These are phyloP conservation scores for Drosophila imparisetae DNA, from an alignment of 2,888 invertebrate genomes.

Conservation along the genomic window DNA sequence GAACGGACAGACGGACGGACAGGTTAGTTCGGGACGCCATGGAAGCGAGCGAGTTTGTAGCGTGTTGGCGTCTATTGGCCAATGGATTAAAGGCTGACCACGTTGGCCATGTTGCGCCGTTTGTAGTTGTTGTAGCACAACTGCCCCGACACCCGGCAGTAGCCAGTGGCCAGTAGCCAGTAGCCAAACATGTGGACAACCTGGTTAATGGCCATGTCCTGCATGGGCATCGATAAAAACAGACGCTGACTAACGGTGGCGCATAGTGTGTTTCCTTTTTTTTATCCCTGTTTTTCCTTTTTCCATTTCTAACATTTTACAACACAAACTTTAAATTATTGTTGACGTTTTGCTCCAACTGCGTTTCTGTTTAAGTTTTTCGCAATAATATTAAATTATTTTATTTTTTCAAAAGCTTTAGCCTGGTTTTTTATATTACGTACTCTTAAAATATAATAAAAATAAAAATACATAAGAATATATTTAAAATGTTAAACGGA, in stretches of 20 bases:
- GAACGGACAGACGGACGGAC: background rate
- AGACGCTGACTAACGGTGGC: slow-evolving; percentile 34
- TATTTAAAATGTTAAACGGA: background rate
- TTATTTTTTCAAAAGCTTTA: background rate
- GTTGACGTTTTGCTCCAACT: background rate
- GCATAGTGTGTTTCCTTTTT: slow-evolving; percentile 6
- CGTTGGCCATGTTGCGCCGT: slow-evolving; percentile 43
- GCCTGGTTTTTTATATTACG: too few relatives aligned
- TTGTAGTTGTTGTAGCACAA: slow-evolving; percentile 7
- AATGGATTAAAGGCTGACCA: slow-evolving; percentile 71
- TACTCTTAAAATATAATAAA: too few relatives aligned
- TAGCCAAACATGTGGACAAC: slow-evolving; percentile 50
- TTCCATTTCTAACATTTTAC: slow-evolving; percentile 8
- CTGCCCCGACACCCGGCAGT: slow-evolving; percentile 1
- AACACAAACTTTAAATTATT: slow-evolving; percentile 8
- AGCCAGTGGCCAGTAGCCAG: slow-evolving; percentile 6
- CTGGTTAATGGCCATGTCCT: slow-evolving; percentile 55
- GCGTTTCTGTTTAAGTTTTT: background rate
- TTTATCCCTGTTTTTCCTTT: background rate
- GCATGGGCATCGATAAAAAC: slow-evolving; percentile 62
- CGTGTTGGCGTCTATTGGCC: slow-evolving; percentile 66
- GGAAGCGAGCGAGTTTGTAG: slow-evolving; percentile 17
- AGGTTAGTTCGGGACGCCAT: background rate
- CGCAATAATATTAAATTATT: background rate
- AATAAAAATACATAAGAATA: too few relatives aligned